Conservation (phyloP, 2,113 vertebrate species). For the Dolichotis patagonum region DNA sequence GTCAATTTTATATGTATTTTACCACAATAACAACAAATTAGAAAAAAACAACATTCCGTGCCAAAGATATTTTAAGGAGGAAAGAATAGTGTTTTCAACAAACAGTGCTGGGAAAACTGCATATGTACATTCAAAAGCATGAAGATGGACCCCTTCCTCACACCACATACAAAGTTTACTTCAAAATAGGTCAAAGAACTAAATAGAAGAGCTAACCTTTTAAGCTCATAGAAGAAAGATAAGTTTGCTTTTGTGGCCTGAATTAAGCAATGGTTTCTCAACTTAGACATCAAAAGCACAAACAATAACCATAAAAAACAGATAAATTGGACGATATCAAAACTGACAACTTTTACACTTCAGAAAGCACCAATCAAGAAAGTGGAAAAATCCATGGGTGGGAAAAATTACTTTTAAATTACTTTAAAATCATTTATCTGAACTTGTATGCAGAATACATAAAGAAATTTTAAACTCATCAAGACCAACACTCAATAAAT, state of each 20-base stretch:
- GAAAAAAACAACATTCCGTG: neutral
- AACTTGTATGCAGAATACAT: neutral
- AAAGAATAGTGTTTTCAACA: conserved; percentile 36
- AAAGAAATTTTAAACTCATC: conserved; percentile 13
- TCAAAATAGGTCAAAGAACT: neutral
- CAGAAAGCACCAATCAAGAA: neutral
- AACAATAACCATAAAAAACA: conserved; percentile 22
- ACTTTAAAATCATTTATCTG: neutral
- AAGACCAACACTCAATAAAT: neutral
- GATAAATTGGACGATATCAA: neutral
- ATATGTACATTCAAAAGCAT: neutral
- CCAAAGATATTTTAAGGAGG: neutral
- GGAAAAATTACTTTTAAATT: conserved; percentile 10
- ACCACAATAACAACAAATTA: neutral
- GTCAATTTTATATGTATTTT: neutral
- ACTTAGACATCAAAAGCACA: neutral
- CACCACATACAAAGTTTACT: neutral
- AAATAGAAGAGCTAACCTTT: neutral
- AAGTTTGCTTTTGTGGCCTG: neutral
- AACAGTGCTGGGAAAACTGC: neutral
- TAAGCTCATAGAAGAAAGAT: neutral
- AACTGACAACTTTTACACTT: neutral
- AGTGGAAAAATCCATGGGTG: neutral
- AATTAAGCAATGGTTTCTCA: conserved; percentile 1
- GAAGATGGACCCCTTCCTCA: neutral